Base-by-base conservation (phyloP, 2,888 invertebrate species). In the Eristalis arbustorum region DNA sequence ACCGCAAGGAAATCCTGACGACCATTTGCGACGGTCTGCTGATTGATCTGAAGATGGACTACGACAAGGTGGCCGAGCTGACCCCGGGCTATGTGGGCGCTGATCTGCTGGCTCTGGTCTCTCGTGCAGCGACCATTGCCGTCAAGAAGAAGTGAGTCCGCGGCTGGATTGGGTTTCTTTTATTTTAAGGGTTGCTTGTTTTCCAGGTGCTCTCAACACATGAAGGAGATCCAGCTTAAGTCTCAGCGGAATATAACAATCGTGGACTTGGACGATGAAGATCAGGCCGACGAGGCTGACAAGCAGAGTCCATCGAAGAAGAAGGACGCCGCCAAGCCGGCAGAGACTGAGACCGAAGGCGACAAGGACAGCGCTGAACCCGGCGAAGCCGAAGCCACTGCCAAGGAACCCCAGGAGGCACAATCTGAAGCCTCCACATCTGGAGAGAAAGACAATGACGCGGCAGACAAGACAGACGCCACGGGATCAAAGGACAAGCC, bases 1-100 rank as follows among this genome's bases (percentile, higher is more conserved):
- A 98, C 3, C 95, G 99, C 88, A 94, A 94, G 89, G 96, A 97
- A 90, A 98, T 99, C 85, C 92, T 99, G 69, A 92, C 93, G 81
- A 94, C 95, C 88, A 94, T 98, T 81, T 96, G 97, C 89, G 94
- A 95, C 77, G 95, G 95, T 72, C 93, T 98, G 76, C 94, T 95
- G 73, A 92, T 98, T 63, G 93, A 94, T 82, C 93, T 95, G 2
- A 95, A 95, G 89, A 95, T 98, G 89, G 95, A 96, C 91, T 95
- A 96, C 90, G 93, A 94, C 76, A 93, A 94, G 68, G 93, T 99
- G 87, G 98, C 98, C 28, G 95, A 96, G 89, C 94, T 96, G 69
- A 98, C 98, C 8, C 99, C 99, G 0, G 99, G 99, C 0, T 99
- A 96, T 94, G 99, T 99, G 42, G 99, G 98, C 14, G 98, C 98